Conservation (phyloP, 2,113 vertebrate genomes). For the Cacatua alba region DNA sequence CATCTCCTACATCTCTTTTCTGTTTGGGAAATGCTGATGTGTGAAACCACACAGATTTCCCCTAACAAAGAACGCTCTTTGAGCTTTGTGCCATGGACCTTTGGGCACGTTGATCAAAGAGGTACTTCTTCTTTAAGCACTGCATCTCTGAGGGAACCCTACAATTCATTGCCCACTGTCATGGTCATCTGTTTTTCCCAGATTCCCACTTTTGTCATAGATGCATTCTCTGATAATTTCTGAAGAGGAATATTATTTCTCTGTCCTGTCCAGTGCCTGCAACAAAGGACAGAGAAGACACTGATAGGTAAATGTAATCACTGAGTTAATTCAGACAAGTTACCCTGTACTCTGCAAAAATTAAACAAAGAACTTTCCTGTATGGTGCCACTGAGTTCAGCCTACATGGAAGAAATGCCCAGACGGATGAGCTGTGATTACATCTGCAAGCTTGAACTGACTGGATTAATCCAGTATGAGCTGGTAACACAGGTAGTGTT, state of each 20-base stretch:
- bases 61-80: neutral
- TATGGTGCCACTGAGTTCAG: neutral
- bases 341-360: neutral
- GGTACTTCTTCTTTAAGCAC: neutral
- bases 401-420: neutral
- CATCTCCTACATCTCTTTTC: neutral
- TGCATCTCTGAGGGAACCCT: neutral
- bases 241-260: neutral
- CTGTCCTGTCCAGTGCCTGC: neutral
- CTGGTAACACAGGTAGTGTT: neutral
- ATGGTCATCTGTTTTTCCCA: neutral
- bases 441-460: neutral
- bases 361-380: neutral
- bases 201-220: neutral
- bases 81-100: neutral
- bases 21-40: neutral
- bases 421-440: neutral
- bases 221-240: neutral
- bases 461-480: neutral
- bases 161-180: neutral
- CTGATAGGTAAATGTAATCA: neutral
- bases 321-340: neutral
- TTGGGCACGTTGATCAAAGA: neutral
- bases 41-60: neutral
- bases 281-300: neutral